phyloP scores from a whole-genome alignment of 2,888 invertebrate species.

The Anthoptus insignis region DNA sequence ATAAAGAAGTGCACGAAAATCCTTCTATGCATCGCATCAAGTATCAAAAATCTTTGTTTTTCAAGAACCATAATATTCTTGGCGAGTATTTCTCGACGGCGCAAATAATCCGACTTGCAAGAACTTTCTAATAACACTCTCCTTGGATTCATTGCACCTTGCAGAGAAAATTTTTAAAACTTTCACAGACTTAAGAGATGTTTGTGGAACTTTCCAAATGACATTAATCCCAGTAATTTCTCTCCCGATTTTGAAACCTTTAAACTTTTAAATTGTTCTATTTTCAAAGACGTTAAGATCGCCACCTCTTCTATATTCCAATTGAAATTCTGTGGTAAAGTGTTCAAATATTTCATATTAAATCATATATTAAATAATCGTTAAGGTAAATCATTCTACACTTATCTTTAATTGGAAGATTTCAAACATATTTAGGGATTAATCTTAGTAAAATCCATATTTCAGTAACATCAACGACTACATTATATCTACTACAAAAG shows the following conservation, averaged over 20 bases:
- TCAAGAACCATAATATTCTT: slow-evolving; percentile 30
- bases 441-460: no score
- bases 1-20: slow-evolving; percentile 2
- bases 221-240: slow-evolving; percentile 50
- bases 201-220: slow-evolving; percentile 48
- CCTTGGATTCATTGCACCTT: slow-evolving; percentile 79
- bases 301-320: background rate
- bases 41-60: slow-evolving; percentile 27
- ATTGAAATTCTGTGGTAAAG: no score
- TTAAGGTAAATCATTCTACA: no score
- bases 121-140: slow-evolving; percentile 77
- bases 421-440: no score
- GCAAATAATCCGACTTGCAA: slow-evolving; percentile 62
- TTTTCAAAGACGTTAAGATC: slow-evolving; percentile 15
- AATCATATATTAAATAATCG: no score
- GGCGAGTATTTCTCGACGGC: slow-evolving; percentile 35
- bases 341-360: no score
- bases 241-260: slow-evolving; percentile 46
- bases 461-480: no score
- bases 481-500: no score
- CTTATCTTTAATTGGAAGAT: no score
- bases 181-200: slow-evolving; percentile 45
- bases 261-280: slow-evolving; percentile 39
- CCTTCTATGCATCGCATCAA: slow-evolving; percentile 3
- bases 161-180: slow-evolving; percentile 61